Base-by-base conservation (phyloP, 2,113 vertebrate species). In the Malurus cyaneus region DNA sequence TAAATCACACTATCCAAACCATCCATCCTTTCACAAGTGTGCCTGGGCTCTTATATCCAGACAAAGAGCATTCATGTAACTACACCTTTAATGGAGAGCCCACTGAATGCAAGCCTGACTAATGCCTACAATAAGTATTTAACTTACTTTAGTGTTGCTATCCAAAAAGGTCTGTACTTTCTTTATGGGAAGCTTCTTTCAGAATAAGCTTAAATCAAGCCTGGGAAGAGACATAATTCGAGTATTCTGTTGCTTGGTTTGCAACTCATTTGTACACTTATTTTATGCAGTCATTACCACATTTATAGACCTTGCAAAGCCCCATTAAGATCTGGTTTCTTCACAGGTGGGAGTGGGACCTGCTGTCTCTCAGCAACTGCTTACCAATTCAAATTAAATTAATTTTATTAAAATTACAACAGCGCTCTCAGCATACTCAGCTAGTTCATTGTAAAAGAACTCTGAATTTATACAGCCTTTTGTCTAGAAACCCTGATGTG, bases 321-420 rank as follows among this genome's bases (percentile, higher is more conserved):
- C 65, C 42, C 2, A 1, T 59, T 92, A 87, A 76, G 71, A 52
- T 82, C 29, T 70, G 44, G 24, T 89, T 94, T 95, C 56, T 81
- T 91, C 56, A 72, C 62, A 77, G 66, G 78, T 87, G 39, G 79
- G 87, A 95, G 29, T 59, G 50, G 62, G 67, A 92, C 44, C 54
- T 85, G 32, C 70, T 95, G 54, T 91, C 81, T 95, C 87, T 88
- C 84, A 91, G 50, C 54, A 93, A 60, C 89, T 87, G 50, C 59
- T 97, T 94, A 85, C 50, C 56, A 88, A 91, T 82, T 88, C 41
- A 89, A 64, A 91, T 62, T 62, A 91, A 91, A 94, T 91, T 92
- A 91, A 87, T 95, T 81, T 91, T 81, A 82, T 85, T 84, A 94
- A 92, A 94, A 95, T 91, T 81, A 73, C 24, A 72, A 23, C 1